phyloP scores from a whole-genome alignment of 35 echinoderm and acorn worm species.

The Apostichopus parvimensis region DNA sequence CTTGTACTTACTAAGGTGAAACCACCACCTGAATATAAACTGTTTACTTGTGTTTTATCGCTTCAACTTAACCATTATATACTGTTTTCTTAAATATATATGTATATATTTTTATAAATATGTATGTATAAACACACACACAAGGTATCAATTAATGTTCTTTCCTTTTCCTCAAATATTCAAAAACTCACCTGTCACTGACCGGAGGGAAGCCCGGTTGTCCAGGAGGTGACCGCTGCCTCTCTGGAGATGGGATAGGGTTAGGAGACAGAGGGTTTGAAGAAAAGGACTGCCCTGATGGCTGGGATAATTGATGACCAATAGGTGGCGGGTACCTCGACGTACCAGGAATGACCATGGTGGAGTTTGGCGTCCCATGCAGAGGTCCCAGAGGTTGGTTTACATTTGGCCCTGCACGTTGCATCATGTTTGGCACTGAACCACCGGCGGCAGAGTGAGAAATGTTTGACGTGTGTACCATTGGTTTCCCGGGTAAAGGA shows the following conservation, averaged over 20 bases:
- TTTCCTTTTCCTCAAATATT: too few species aligned
- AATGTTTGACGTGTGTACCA: neutral
- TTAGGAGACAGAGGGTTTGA: neutral
- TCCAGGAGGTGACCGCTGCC: constrained; percentile 30
- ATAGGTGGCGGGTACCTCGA: neutral
- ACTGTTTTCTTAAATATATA: too few species aligned
- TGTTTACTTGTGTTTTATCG: too few species aligned
- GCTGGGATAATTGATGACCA: neutral
- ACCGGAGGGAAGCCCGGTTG: constrained; percentile 22
- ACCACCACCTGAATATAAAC: too few species aligned
- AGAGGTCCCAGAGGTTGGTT: neutral
- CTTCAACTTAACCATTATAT: too few species aligned
- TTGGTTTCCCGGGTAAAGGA: neutral
- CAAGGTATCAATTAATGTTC: too few species aligned
- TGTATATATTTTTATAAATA: too few species aligned
- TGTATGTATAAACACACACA: too few species aligned
- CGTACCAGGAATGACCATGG: neutral
- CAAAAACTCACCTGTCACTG: neutral
- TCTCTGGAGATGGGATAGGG: neutral
- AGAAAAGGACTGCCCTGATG: neutral
- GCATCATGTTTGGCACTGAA: constrained; percentile 3
- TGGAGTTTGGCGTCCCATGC: neutral
- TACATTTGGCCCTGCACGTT: constrained; percentile 4
- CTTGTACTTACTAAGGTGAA: too few species aligned
- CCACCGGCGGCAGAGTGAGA: neutral